These are phyloP conservation scores for Eristalis arbustorum DNA, from an alignment of 2,888 invertebrate species.

Conservation along the genomic window DNA sequence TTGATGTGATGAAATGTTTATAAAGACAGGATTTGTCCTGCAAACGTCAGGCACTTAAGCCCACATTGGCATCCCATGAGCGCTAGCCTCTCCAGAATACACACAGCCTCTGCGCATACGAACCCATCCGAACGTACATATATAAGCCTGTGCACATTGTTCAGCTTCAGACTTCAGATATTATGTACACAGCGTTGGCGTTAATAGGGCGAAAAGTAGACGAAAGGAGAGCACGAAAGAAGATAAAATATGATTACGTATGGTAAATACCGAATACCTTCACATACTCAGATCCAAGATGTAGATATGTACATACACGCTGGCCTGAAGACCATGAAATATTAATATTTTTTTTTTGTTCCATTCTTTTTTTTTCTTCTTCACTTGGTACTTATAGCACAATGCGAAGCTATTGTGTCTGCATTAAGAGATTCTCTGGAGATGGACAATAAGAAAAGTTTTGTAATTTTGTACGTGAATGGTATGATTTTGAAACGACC, in stretches of 20 bases:
- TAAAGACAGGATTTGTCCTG: slow-evolving; percentile 50
- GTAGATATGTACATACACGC: slow-evolving; percentile 58
- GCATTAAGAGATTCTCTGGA: slow-evolving; percentile 15
- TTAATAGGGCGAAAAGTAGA: slow-evolving; percentile 37
- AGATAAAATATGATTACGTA: slow-evolving; percentile 55
- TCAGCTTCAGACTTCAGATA: slow-evolving; percentile 9
- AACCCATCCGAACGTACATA: neutral
- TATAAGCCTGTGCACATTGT: neutral
- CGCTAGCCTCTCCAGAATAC: slow-evolving; percentile 5
- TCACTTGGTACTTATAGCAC: slow-evolving; percentile 43
- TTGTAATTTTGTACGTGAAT: slow-evolving; percentile 15
- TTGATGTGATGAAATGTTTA: slow-evolving; percentile 41
- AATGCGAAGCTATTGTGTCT: slow-evolving; percentile 49
- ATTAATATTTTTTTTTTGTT: slow-evolving; percentile 49
- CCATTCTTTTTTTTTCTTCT: slow-evolving; percentile 38
- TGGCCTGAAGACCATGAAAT: slow-evolving; percentile 57
- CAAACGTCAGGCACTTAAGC: slow-evolving; percentile 35
- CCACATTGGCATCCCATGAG: slow-evolving; percentile 20
- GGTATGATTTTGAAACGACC: slow-evolving; percentile 47
- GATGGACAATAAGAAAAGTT: slow-evolving; percentile 21
- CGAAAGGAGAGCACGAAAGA: slow-evolving; percentile 25
- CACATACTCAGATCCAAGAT: slow-evolving; percentile 38
- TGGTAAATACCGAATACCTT: slow-evolving; percentile 61
- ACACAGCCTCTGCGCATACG: too few relatives aligned
- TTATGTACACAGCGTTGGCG: slow-evolving; percentile 20